A percentile compares a stretch with the other conserved stretches of the same genome.
Conservation (phyloP, 2,113 vertebrate species). For the Etia nguti region DNA sequence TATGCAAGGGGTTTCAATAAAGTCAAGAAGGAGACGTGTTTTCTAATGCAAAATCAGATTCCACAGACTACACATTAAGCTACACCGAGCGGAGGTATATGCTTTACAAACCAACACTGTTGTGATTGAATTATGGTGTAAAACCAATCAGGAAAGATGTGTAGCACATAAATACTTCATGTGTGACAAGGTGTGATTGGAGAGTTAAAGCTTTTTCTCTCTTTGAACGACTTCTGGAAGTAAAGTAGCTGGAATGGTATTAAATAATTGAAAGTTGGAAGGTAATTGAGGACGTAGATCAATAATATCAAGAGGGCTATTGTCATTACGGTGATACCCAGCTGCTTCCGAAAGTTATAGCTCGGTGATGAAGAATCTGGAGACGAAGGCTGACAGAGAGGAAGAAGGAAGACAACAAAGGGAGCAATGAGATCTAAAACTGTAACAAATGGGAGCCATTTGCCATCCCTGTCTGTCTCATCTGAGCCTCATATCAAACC, state of each 20-base stretch:
- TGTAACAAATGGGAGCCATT: constrained; percentile 62
- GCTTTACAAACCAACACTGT: constrained; percentile 15
- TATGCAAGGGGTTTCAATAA: neutral
- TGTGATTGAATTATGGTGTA: neutral
- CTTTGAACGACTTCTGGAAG: constrained; percentile 52
- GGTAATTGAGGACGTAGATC: constrained; percentile 69
- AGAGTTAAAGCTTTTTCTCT: constrained; percentile 23
- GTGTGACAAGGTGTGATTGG: constrained; percentile 10
- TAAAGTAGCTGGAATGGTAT: constrained; percentile 33
- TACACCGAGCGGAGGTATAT: neutral
- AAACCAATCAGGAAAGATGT: constrained; percentile 46
- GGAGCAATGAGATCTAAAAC: constrained; percentile 47
- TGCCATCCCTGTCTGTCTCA: constrained; percentile 45
- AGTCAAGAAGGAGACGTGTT: neutral
- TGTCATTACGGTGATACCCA: constrained; percentile 55
- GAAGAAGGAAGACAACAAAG: neutral
- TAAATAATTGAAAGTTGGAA: constrained; percentile 65
- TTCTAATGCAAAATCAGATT: neutral
- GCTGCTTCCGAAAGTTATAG: constrained; percentile 50
- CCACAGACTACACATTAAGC: neutral
- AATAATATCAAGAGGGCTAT: constrained; percentile 62
- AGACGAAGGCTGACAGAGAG: constrained; percentile 8
- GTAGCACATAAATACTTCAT: constrained; percentile 18
- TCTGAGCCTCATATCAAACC: constrained; percentile 42
- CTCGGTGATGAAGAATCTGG: constrained; percentile 62